These are phyloP conservation scores for Panopea generosa DNA, from an alignment of 2,888 invertebrate species.

Conservation along the genomic window DNA sequence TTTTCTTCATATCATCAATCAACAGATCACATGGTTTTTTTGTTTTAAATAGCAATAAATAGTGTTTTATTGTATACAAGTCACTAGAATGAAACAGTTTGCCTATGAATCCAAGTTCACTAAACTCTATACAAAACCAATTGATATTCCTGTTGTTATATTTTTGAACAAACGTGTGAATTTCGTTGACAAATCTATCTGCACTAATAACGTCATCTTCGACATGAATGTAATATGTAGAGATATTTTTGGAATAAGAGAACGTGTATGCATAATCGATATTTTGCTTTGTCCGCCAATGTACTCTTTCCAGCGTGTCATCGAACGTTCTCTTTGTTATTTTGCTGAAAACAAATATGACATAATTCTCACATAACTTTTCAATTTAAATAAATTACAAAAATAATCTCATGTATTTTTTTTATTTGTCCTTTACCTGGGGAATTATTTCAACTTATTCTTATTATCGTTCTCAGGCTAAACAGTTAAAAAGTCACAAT, in stretches of 20 bases:
- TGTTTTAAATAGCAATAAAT: conserved; percentile 41
- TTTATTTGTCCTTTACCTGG: no score
- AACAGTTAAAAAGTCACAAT: no score
- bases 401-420: no score
- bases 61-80: conserved; percentile 33
- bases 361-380: no score
- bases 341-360: conserved; percentile 37
- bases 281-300: conserved; percentile 84
- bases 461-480: no score
- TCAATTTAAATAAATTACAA: no score
- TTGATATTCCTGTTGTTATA: conserved; percentile 10
- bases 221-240: conserved; percentile 82
- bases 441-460: no score
- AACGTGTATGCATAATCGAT: conserved; percentile 83
- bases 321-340: conserved; percentile 76
- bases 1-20: conserved; percentile 29
- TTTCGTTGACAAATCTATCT: conserved; percentile 77
- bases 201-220: conserved; percentile 83
- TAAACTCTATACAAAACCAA: conserved; percentile 54
- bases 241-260: conserved; percentile 76
- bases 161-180: conserved; percentile 78
- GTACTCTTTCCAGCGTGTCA: conserved; percentile 79
- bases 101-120: conserved; percentile 58
- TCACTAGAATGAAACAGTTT: conserved; percentile 51
- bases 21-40: conserved; percentile 50